Conservation (phyloP, 2,888 invertebrate species). For the Tipula helvola region DNA sequence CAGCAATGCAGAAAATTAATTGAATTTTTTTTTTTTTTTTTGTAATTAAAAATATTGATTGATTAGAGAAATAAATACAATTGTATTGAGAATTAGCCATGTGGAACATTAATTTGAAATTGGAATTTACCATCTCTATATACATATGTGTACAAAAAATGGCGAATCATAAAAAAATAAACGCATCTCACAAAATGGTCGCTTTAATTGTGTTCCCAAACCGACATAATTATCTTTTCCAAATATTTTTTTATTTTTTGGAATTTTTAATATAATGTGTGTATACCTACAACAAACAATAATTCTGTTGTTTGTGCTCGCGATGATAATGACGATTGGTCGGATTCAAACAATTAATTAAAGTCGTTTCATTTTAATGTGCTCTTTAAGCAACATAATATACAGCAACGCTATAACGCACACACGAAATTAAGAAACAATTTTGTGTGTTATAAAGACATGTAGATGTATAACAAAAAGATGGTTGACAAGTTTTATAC, state of each 20-base stretch:
- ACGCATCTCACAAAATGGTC: background rate
- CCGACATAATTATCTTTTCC: background rate
- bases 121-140: background rate
- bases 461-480: background rate
- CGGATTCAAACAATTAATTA: slow-evolving; percentile 4
- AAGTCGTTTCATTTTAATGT: slow-evolving; percentile 6
- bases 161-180: background rate
- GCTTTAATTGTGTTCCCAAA: background rate
- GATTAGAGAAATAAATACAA: background rate
- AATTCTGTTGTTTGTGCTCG: background rate
- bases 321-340: slow-evolving; percentile 6
- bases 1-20: background rate
- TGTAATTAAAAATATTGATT: background rate
- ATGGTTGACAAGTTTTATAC: slow-evolving; percentile 7
- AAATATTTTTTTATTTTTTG: background rate
- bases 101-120: background rate
- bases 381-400: background rate
- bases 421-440: background rate
- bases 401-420: background rate
- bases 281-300: background rate
- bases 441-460: background rate
- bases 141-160: background rate
- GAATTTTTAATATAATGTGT: background rate
- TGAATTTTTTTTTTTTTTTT: background rate
- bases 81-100: background rate